Evolutionary conservation across 2,113 vertebrate genomes (phyloP).

Genomic region (Microcebus griseorufus): DNA sequence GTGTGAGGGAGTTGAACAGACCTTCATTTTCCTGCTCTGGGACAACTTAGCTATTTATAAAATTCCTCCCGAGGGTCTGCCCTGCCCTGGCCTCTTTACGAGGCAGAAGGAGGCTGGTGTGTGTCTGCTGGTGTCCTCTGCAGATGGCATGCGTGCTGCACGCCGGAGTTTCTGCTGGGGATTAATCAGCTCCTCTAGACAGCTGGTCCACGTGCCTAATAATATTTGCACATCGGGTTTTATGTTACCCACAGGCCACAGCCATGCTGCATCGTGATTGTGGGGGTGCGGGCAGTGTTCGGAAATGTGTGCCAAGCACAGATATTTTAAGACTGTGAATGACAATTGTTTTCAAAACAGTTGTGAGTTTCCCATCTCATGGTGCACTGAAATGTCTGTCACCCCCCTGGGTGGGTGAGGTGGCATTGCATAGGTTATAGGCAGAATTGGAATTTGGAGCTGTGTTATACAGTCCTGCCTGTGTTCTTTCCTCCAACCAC

Average conservation of each 20-base stretch:
- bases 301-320: neutral
- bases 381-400: neutral
- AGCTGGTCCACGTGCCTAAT: conserved; percentile 63
- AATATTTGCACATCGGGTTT: conserved; percentile 64
- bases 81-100: neutral
- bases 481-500: neutral
- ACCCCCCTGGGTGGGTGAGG: neutral
- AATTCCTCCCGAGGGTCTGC: neutral
- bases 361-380: conserved; percentile 23
- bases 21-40: neutral
- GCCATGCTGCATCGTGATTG: conserved; percentile 6
- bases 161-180: conserved; percentile 33
- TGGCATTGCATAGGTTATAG: neutral
- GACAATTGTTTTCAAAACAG: conserved; percentile 43
- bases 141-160: conserved; percentile 50
- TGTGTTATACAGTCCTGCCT: neutral
- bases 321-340: conserved; percentile 45
- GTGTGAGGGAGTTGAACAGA: neutral
- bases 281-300: neutral
- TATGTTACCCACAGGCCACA: conserved; percentile 63
- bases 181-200: conserved; percentile 58
- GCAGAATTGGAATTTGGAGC: neutral
- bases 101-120: neutral
- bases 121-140: conserved; percentile 25
- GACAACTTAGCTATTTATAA: conserved; percentile 36